These are phyloP conservation scores for Perodicticus potto DNA, from an alignment of 2,797 vertebrate genomes.

Conservation along the genomic window DNA sequence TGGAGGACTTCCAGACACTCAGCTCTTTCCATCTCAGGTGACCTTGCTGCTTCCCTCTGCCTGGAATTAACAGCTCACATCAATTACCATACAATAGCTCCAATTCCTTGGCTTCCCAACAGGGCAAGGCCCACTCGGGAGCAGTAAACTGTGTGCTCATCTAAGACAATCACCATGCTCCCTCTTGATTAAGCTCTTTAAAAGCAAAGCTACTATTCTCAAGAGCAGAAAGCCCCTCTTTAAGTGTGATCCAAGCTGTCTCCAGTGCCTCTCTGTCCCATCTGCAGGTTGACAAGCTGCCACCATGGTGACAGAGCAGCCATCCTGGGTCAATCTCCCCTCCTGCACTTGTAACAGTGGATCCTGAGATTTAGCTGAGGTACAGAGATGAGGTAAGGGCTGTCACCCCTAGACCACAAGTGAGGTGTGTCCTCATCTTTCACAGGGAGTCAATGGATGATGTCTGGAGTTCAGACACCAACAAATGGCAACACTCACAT, in stretches of 20 bases:
- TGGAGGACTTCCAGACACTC: background rate
- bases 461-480: background rate
- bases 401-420: background rate
- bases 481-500: background rate
- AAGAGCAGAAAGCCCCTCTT: background rate
- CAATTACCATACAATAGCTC: slow-evolving; percentile 67
- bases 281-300: background rate
- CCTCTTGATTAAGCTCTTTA: slow-evolving; percentile 67
- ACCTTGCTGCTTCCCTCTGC: slow-evolving; percentile 65
- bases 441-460: background rate
- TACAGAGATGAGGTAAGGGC: background rate
- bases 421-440: background rate
- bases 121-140: slow-evolving; percentile 49
- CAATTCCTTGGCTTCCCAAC: slow-evolving; percentile 53
- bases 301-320: background rate
- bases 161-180: slow-evolving; percentile 63
- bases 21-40: slow-evolving; percentile 9
- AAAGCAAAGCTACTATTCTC: slow-evolving; percentile 51
- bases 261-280: background rate
- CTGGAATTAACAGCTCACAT: slow-evolving; percentile 48
- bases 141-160: slow-evolving; percentile 62
- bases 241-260: background rate
- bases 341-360: background rate
- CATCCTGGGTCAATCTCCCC: background rate
- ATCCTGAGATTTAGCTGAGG: background rate